Evolutionary conservation across 2,797 vertebrate species (phyloP), one percentile per base, ranked within the genome.

Genomic region (Poecilia wingei): DNA sequence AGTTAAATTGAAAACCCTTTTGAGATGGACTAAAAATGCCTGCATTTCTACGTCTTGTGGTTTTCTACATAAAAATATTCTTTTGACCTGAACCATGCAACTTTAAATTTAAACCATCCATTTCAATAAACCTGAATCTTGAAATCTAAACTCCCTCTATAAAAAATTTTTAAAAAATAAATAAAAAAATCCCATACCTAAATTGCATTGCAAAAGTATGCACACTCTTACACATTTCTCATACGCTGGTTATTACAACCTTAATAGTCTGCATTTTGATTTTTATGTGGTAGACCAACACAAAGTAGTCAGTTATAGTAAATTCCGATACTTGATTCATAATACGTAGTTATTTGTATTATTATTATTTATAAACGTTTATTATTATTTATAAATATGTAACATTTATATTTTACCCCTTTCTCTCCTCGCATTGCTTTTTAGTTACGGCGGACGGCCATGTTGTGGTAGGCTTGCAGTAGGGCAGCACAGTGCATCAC

Each of bases 1-100:
- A 25, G 28, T 71, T 81, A 14, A 39, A 66, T 80, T 8, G 6
- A 66, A 57, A 20, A 7, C 14, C 28, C 64, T 68, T 57, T 74
- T 8, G 4, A 28, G 6, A 41, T 18, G 33, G 12, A 39, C 45
- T 36, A 47, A 80, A 59, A 46, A 57, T 57, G 46, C 51, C 59
- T 16, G 13, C 66, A 51, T 72, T 61, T 12, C 16, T 4, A 59
- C 22, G 46, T 8, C 41, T 47, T 5, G 8, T 36, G 45, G 33
- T 31, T 51, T 73, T 25, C 69, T 72, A 9, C 25, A 47, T 28
- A 10, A 36, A 45, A 70, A 28, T 31, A 3, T 45, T 47, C 4
- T n/a, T 22, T 36, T 14, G 6, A 72, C 45, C 45, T 70, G 16
- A 8, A 16, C 22, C 0, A 31, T 78, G 39, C 75, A 36, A 57